Conservation (phyloP, 2,888 invertebrate genomes). For the Drosophila greeni region DNA sequence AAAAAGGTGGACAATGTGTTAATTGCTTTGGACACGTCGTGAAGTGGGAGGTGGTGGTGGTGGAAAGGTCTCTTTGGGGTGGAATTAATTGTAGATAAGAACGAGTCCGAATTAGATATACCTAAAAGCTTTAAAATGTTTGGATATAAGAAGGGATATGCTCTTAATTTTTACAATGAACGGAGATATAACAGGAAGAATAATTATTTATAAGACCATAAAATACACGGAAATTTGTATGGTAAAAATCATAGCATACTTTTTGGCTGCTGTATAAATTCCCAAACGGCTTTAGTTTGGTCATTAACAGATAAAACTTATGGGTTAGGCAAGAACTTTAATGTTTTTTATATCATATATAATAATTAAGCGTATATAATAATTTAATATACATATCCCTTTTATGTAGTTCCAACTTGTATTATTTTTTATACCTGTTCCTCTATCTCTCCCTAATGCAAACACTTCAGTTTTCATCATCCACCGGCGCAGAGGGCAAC, state of each 20-base stretch:
- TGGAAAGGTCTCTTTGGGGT: not conserved
- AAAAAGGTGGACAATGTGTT: slow-evolving; percentile 70
- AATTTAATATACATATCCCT: not conserved
- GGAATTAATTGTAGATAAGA: slow-evolving; percentile 4
- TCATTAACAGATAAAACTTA: not conserved
- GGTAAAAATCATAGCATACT: not conserved
- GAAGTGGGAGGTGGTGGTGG: not conserved
- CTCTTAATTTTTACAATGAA: not conserved
- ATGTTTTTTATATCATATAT: not conserved
- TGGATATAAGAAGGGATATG: not conserved
- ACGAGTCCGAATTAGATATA: slow-evolving; percentile 1
- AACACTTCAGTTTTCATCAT: slow-evolving; percentile 23
- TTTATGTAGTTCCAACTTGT: not conserved
- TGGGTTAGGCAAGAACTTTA: not conserved
- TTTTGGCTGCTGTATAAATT: not conserved
- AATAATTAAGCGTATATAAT: not conserved
- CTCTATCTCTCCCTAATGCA: slow-evolving; percentile 8
- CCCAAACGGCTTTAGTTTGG: too few relatives aligned
- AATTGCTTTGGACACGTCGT: slow-evolving; percentile 66
- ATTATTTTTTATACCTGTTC: not conserved
- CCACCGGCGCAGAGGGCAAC: slow-evolving; percentile 16
- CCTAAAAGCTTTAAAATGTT: slow-evolving; percentile 6
- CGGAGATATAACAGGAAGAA: not conserved
- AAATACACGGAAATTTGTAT: too few relatives aligned
- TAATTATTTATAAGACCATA: too few relatives aligned